phyloP scores from a whole-genome alignment of 2,888 invertebrate species.

The Caenorhabditis becei region DNA sequence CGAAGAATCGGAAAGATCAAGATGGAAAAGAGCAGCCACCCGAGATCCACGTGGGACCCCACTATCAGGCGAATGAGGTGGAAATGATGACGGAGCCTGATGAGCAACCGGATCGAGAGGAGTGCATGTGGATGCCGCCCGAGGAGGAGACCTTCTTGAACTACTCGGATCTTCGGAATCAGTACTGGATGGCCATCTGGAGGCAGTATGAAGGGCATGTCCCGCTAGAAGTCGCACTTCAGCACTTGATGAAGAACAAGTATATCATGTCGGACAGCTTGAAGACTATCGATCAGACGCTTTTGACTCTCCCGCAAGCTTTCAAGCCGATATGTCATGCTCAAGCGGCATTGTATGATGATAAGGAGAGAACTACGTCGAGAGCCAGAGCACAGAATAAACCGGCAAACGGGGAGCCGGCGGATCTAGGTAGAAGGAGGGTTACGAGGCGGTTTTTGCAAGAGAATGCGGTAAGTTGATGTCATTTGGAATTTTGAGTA shows the following conservation, averaged over 20 bases:
- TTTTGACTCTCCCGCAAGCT: conserved; percentile 16
- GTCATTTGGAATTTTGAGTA: no score
- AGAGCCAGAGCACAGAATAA: no score
- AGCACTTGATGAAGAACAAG: conserved; percentile 9
- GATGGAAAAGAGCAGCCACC: no score
- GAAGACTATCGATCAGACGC: conserved; percentile 13
- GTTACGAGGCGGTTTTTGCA: no score
- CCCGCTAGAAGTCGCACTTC: not conserved
- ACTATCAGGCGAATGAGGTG: no score
- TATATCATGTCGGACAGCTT: not conserved
- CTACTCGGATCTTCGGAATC: not conserved
- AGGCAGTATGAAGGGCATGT: conserved; percentile 10
- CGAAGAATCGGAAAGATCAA: no score
- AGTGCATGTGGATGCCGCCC: not conserved
- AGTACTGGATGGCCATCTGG: conserved; percentile 21
- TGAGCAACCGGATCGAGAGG: not conserved
- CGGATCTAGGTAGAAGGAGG: no score
- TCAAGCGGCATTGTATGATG: not conserved
- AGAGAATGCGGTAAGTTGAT: no score
- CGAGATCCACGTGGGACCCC: no score
- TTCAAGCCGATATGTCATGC: conserved; percentile 2
- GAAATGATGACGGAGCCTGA: no score
- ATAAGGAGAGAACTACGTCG: no score
- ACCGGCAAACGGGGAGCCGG: no score
- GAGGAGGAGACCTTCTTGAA: not conserved